Conservation (phyloP, 2,113 vertebrate species). For the Macheiramphus alcinus region DNA sequence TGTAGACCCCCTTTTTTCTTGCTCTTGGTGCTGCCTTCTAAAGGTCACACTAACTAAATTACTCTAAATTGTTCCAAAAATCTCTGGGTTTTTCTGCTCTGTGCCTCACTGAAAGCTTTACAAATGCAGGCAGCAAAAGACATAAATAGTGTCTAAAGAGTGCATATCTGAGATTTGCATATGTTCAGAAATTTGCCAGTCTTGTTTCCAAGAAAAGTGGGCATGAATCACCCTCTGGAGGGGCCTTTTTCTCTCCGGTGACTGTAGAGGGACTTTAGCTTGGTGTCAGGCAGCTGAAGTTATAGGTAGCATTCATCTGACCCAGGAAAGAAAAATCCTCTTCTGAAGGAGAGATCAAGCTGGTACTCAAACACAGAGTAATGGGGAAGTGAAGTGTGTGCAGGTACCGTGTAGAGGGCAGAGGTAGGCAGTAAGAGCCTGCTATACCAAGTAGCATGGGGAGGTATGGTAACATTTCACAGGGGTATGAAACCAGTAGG, state of each 20-base stretch:
- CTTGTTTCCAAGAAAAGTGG: not conserved
- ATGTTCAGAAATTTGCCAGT: not conserved
- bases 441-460: not conserved
- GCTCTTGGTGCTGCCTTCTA: not conserved
- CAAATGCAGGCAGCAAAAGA: not conserved
- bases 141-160: not conserved
- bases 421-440: not conserved
- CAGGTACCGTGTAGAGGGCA: not conserved
- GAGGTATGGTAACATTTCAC: not conserved
- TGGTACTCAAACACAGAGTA: not conserved
- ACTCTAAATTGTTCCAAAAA: not conserved
- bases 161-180: not conserved
- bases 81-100: not conserved
- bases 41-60: not conserved
- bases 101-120: not conserved
- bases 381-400: not conserved
- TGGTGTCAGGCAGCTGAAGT: not conserved
- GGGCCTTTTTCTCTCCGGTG: not conserved
- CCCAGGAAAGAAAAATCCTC: not conserved
- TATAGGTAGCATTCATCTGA: not conserved
- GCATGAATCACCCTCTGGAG: not conserved
- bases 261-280: not conserved
- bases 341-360: not conserved
- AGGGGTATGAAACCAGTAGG: rapidly evolving
- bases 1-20: not conserved